These are phyloP conservation scores for Pteronotus mesoamericanus DNA, from an alignment of 2,797 vertebrate genomes.

Conservation along the genomic window DNA sequence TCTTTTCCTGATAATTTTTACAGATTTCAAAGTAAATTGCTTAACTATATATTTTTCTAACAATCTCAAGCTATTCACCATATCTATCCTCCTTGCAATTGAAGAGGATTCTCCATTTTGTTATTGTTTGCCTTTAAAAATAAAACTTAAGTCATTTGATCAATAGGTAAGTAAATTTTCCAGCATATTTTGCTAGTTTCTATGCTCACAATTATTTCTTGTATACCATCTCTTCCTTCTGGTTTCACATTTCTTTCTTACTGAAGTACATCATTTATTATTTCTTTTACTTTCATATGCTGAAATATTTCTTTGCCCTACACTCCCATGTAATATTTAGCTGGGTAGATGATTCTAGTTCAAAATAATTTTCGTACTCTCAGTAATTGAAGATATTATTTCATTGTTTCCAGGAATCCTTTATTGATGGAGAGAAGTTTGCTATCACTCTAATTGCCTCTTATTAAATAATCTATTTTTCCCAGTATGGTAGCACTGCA, in stretches of 20 bases:
- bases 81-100: background rate
- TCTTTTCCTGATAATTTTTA: background rate
- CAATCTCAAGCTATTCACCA: background rate
- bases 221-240: background rate
- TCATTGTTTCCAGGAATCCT: background rate
- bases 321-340: background rate
- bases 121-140: background rate
- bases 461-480: background rate
- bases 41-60: background rate
- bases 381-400: background rate
- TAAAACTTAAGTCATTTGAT: background rate
- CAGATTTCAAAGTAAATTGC: background rate
- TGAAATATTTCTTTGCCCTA: background rate
- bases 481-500: background rate
- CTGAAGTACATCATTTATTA: background rate
- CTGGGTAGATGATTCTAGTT: background rate
- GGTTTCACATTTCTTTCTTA: background rate
- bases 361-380: background rate
- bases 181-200: background rate
- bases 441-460: background rate
- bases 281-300: background rate
- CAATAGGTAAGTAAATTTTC: background rate
- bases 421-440: background rate
- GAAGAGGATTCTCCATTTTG: background rate
- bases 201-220: background rate